Evolutionary conservation across 2,113 vertebrate species (phyloP).

Genomic region (Thalassoma bifasciatum): DNA sequence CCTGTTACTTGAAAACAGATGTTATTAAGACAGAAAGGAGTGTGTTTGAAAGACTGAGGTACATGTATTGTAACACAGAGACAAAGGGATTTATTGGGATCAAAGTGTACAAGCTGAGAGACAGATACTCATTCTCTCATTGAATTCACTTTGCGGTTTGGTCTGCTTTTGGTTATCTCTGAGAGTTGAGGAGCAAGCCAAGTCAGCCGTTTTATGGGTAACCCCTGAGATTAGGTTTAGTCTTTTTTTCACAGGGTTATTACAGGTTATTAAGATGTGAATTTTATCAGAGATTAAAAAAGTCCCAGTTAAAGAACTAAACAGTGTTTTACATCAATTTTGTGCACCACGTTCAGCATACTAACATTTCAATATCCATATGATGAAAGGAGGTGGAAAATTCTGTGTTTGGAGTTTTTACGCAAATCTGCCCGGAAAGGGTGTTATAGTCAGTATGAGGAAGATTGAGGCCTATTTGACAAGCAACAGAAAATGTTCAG

Average conservation of each 20-base stretch:
- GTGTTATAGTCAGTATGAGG: too few relatives aligned
- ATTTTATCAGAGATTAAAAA: slow-evolving; percentile 13
- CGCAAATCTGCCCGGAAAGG: background rate
- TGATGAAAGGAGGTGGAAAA: background rate
- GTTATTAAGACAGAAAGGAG: background rate
- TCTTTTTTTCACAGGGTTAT: slow-evolving; percentile 5
- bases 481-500: slow-evolving; percentile 3
- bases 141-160: slow-evolving; percentile 23
- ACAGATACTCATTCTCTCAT: slow-evolving; percentile 36
- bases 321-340: background rate
- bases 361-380: background rate
- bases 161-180: slow-evolving; percentile 70
- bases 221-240: slow-evolving; percentile 31
- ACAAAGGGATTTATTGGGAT: slow-evolving; percentile 23
- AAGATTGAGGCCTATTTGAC: background rate
- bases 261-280: background rate
- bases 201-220: slow-evolving; percentile 17
- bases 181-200: slow-evolving; percentile 40
- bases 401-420: background rate
- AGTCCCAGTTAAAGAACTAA: slow-evolving; percentile 2
- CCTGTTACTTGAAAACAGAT: slow-evolving; percentile 4
- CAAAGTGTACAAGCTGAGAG: slow-evolving; percentile 24
- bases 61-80: slow-evolving; percentile 5
- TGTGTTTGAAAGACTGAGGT: background rate
- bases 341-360: background rate